Evolutionary conservation across 2,113 vertebrate genomes (phyloP).

Genomic region (Andinoacara biseriatus): DNA sequence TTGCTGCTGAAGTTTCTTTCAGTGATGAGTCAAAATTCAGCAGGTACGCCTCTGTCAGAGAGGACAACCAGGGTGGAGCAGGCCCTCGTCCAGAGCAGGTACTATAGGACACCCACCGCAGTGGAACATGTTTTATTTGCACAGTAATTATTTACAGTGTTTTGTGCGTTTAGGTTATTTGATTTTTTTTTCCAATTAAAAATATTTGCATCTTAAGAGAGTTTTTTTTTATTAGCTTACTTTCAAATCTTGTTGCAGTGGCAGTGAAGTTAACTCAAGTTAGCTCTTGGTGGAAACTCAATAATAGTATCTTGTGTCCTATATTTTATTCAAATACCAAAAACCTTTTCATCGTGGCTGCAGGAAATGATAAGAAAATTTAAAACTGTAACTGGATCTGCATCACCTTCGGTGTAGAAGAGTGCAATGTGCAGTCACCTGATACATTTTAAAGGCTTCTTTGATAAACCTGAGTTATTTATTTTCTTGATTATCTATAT

Average conservation of each 20-base stretch:
- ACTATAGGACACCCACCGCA: background rate
- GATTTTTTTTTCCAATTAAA: background rate
- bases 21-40: slow-evolving; percentile 89
- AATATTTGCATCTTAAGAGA: background rate
- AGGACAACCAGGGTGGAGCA: slow-evolving; percentile 87
- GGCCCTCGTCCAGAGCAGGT: slow-evolving; percentile 94
- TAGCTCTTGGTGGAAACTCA: background rate
- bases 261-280: background rate
- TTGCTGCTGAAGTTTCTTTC: slow-evolving; percentile 91
- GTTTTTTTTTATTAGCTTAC: background rate
- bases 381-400: background rate
- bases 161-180: background rate
- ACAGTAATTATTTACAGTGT: background rate
- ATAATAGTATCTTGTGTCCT: no score
- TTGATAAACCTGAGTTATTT: background rate
- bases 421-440: background rate
- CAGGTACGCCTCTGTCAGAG: slow-evolving; percentile 76
- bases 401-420: background rate
- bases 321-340: no score
- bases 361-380: no score
- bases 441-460: background rate
- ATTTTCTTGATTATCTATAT: slow-evolving; percentile 1
- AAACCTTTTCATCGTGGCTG: no score
- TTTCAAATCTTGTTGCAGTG: background rate
- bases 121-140: background rate